Conservation (phyloP, 2,113 vertebrate genomes). For the Carollia perspicillata region DNA sequence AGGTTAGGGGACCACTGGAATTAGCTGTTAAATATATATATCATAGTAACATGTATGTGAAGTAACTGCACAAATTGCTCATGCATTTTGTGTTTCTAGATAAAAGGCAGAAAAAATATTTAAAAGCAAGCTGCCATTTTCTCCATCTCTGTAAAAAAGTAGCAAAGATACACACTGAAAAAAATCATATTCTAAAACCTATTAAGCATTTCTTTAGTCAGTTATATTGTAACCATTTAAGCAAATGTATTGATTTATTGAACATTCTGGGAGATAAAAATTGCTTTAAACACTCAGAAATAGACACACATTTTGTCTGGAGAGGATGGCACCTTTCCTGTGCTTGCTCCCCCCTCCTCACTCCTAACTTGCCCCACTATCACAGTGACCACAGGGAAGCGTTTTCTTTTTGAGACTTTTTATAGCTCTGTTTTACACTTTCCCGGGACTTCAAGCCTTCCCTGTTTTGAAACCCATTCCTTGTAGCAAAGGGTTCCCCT, state of each 20-base stretch:
- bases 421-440: background rate
- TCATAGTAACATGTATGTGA: background rate
- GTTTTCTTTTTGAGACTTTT: background rate
- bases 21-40: background rate
- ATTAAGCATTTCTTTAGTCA: background rate
- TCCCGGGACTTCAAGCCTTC: background rate
- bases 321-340: background rate
- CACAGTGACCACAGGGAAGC: background rate
- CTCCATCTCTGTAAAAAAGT: background rate
- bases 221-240: constrained; percentile 24
- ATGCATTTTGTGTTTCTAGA: constrained; percentile 6
- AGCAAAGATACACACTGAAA: background rate
- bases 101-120: background rate
- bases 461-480: background rate
- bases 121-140: constrained; percentile 24
- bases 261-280: background rate
- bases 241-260: background rate
- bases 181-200: background rate
- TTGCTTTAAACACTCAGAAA: background rate
- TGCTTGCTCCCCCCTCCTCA: too few relatives aligned
- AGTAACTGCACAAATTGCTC: background rate
- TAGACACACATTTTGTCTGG: background rate
- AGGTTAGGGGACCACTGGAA: background rate
- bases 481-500: background rate
- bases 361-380: too few relatives aligned